A percentile compares a stretch with the other conserved stretches of the same genome.
Evolutionary conservation across 2,113 vertebrate genomes (phyloP).

Genomic region (Atrichornis clamosus): DNA sequence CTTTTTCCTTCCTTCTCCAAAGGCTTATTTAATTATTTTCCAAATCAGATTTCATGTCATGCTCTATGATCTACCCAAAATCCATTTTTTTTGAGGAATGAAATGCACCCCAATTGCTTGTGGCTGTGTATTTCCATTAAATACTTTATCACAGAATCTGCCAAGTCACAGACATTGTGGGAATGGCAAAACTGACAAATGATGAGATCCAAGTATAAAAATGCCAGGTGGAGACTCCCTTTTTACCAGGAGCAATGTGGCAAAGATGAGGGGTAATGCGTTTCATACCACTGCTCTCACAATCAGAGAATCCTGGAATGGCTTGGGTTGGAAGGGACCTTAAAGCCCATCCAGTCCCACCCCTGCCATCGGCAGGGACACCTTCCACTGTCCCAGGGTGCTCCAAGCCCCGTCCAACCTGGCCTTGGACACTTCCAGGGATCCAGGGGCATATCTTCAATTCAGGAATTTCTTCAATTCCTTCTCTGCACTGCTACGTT

Average conservation of each 20-base stretch:
- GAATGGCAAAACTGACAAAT: background rate
- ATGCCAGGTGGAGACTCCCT: background rate
- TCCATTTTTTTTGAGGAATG: background rate
- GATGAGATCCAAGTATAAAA: background rate
- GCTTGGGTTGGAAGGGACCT: background rate
- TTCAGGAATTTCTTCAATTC: background rate
- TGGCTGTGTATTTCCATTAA: background rate
- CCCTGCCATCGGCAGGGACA: background rate
- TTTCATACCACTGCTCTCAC: background rate
- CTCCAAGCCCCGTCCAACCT: rapidly evolving
- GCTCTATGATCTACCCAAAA: background rate
- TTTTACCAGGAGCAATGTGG: background rate
- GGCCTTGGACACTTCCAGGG: background rate
- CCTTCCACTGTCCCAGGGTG: rapidly evolving
- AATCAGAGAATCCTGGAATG: background rate
- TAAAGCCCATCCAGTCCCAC: background rate
- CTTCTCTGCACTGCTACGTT: background rate
- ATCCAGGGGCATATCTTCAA: rapidly evolving
- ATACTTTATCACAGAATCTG: background rate
- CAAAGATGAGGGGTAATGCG: background rate
- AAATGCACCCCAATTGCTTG: background rate
- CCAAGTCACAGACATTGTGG: background rate
- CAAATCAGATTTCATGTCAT: background rate
- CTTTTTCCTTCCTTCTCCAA: background rate
- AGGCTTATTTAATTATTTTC: background rate